Base-by-base conservation (phyloP, 2,113 vertebrate genomes). In the Lipophrys pholis region DNA sequence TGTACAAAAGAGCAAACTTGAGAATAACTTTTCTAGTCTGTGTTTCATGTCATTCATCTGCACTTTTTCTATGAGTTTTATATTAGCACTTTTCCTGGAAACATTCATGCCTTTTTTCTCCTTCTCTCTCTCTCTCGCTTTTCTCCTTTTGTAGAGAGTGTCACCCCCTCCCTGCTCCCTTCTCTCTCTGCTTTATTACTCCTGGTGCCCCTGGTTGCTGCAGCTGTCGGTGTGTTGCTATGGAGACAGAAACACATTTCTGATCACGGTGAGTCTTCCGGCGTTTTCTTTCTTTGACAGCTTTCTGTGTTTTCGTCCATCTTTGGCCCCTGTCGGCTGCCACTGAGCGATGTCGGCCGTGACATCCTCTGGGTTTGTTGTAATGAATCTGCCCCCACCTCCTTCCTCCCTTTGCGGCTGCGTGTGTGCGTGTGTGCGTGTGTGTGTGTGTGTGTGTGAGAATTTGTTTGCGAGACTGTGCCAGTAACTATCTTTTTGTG, bases 231-330 rank as follows among this genome's bases (percentile, higher is more conserved):
- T 72, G 88, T 93, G 94, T 94, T 94, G 87, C 93, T 94, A 94
- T 94, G 93, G 93, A 91, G 88, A 94, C 93, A 76, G 79, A 87
- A 90, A 87, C 84, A 87, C 87, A 88, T 90, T 88, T 87, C 87
- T 79, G 73, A 80, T 75, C 89, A 69, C 10, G 85, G 94, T 94
- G 86, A 94, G 93, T 90, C 83, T 88, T 83, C 72, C 43, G 73
- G 84, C 79, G 17, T 62, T 85, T 85, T 86, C 56, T 45, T 83
- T 78, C 67, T 81, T 73, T 84, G 81, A 88, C 87, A 91, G 82
- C 72, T 80, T 80, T 87, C 66, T 17, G 3, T 83, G 82, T 78
- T 85, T 69, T 8, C 21, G 75, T 87, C 81, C 76, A 62, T 89
- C 84, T 84, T 77, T 7, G 43, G 81, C 72, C 82, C 84, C 84